Conservation (phyloP, 1,140 invertebrate genomes). For the Ladona fulva region DNA sequence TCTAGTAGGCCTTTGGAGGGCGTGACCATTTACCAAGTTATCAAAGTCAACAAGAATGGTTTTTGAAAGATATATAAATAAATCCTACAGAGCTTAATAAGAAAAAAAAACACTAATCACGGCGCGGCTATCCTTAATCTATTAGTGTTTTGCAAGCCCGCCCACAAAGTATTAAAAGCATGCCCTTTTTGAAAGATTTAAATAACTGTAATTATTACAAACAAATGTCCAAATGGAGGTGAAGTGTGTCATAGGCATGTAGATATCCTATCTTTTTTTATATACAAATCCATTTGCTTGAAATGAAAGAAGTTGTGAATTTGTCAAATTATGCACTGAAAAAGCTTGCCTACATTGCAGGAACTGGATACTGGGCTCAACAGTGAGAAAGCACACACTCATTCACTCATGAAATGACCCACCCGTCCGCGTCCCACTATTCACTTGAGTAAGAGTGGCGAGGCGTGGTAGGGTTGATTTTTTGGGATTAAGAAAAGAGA, state of each 20-base stretch:
- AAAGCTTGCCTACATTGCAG: constrained; percentile 8
- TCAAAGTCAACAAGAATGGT: no score
- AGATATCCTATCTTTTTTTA: not conserved
- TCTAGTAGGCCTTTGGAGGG: no score
- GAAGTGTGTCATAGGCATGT: not conserved
- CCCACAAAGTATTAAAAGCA: not conserved
- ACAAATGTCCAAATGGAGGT: not conserved
- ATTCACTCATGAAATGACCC: constrained; percentile 4
- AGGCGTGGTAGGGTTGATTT: not conserved
- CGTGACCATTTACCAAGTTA: no score
- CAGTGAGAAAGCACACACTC: constrained; percentile 7
- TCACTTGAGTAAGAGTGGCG: constrained; percentile 8
- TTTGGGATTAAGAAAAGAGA: not conserved
- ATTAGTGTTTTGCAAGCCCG: not conserved
- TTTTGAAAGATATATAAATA: no score
- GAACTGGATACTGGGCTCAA: constrained; percentile 7
- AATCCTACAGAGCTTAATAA: not conserved
- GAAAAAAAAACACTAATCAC: not conserved
- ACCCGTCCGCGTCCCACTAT: not conserved
- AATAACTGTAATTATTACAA: not conserved
- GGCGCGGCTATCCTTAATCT: not conserved
- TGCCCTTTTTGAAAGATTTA: not conserved
- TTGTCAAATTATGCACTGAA: constrained; percentile 10
- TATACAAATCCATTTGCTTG: not conserved
- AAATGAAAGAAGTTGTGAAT: constrained; percentile 7